A percentile compares a stretch with the other conserved stretches of the same genome.
These are phyloP conservation scores for Apoda limacodes DNA, from an alignment of 2,888 invertebrate species.

Conservation along the genomic window DNA sequence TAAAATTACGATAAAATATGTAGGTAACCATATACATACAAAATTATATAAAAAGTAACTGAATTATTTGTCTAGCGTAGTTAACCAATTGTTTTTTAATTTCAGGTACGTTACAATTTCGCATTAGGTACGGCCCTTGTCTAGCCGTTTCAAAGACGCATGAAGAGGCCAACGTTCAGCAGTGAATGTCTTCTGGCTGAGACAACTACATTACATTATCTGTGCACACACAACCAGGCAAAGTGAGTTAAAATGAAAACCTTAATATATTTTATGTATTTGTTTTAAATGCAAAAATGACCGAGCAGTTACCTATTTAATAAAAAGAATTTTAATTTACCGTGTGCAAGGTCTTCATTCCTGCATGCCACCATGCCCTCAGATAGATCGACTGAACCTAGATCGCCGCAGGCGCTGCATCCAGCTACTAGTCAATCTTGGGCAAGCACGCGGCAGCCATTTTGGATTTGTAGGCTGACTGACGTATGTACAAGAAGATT, in stretches of 20 bases:
- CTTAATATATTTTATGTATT: too few relatives aligned
- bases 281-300: too few relatives aligned
- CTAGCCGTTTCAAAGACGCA: too few relatives aligned
- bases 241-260: too few relatives aligned
- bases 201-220: conserved; percentile 1
- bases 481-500: conserved; percentile 48
- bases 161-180: too few relatives aligned
- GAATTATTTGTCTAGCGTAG: too few relatives aligned
- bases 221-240: conserved; percentile 8
- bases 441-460: conserved; percentile 61
- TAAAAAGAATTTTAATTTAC: conserved; percentile 62
- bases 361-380: conserved; percentile 41
- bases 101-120: conserved; percentile 15
- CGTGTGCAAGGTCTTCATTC: conserved; percentile 44
- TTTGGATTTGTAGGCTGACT: conserved; percentile 39
- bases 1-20: too few relatives aligned
- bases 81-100: conserved; percentile 9
- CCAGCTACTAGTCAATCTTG: conserved; percentile 65
- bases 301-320: conserved; percentile 39
- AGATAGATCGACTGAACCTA: conserved; percentile 48
- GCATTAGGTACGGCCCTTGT: conserved; percentile 12
- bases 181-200: background rate
- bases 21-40: too few relatives aligned
- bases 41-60: too few relatives aligned
- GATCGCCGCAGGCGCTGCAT: conserved; percentile 56